Percentiles rank a stretch among this genome's conserved stretches.
Conservation (phyloP, 1,140 invertebrate genomes). For the Sarcophaga bullata region DNA sequence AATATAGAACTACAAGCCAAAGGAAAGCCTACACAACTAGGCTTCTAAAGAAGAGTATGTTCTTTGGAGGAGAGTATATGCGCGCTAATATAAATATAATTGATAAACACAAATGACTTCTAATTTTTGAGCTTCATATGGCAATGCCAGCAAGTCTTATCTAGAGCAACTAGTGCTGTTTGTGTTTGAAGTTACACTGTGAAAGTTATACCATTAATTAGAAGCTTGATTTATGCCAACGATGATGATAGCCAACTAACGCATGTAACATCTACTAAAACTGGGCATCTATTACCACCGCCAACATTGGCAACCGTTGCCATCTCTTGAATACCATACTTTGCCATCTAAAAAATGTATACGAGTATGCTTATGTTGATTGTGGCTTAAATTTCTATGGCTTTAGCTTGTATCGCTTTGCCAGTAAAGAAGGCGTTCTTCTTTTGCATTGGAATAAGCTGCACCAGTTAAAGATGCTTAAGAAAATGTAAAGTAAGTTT, state of each 20-base stretch:
- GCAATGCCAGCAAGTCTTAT: background rate
- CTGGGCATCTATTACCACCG: conserved; percentile 23
- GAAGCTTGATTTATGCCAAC: conserved; percentile 23
- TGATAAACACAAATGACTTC: conserved; percentile 21
- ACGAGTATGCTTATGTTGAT: background rate
- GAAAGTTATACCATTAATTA: conserved; percentile 27
- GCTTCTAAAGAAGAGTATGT: background rate
- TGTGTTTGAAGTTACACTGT: background rate
- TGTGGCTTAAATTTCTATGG: background rate
- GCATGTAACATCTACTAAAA: conserved; percentile 24
- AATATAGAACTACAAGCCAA: background rate
- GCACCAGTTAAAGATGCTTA: background rate
- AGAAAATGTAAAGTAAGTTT: background rate
- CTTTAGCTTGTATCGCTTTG: background rate
- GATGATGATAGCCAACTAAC: conserved; percentile 24
- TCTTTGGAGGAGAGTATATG: background rate
- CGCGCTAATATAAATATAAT: conserved; percentile 22
- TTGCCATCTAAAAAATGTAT: too few species aligned
- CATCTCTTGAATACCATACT: background rate
- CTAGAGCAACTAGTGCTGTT: background rate
- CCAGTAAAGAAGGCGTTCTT: background rate
- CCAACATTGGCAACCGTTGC: background rate
- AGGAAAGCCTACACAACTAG: too few species aligned
- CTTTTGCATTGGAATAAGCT: background rate
- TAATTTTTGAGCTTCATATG: conserved; percentile 8